These are phyloP conservation scores for Erpobdella octoculata DNA, from an alignment of 2,888 invertebrate species.

Conservation along the genomic window DNA sequence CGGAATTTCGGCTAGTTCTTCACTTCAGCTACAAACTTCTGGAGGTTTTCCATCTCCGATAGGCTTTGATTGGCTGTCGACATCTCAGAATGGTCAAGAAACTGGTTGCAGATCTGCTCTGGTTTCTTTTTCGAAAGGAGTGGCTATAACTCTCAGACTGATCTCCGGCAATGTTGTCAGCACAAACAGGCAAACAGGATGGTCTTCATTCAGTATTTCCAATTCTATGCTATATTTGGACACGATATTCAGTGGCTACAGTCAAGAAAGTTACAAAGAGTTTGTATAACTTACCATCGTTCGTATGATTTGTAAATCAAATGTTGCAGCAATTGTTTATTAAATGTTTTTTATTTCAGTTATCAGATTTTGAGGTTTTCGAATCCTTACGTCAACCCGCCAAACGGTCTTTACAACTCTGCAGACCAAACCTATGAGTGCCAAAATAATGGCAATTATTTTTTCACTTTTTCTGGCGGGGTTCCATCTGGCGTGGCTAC, in stretches of 20 bases:
- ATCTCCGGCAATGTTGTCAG: conserved; percentile 2
- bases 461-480: conserved; percentile 30
- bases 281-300: neutral
- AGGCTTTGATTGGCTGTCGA: conserved; percentile 27
- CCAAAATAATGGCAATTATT: conserved; percentile 9
- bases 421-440: conserved; percentile 25
- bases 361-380: neutral
- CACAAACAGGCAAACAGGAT: conserved; percentile 16
- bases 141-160: conserved; percentile 11
- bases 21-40: neutral
- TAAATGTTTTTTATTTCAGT: too few species aligned
- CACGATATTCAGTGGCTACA: conserved; percentile 21
- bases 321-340: too few species aligned
- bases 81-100: conserved; percentile 11
- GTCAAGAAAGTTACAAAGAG: neutral
- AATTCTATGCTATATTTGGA: conserved; percentile 9
- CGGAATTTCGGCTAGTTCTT: conserved; percentile 8
- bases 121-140: conserved; percentile 21
- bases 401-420: conserved; percentile 16
- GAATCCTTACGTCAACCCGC: conserved; percentile 20
- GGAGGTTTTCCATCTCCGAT: conserved; percentile 30
- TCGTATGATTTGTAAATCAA: neutral
- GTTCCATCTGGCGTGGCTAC: conserved; percentile 17
- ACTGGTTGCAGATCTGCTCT: conserved; percentile 29
- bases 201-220: conserved; percentile 30